A percentile compares a stretch with the other conserved stretches of the same genome.
phyloP scores from a whole-genome alignment of 2,113 vertebrate genomes.

The Chinchilla lanigera region DNA sequence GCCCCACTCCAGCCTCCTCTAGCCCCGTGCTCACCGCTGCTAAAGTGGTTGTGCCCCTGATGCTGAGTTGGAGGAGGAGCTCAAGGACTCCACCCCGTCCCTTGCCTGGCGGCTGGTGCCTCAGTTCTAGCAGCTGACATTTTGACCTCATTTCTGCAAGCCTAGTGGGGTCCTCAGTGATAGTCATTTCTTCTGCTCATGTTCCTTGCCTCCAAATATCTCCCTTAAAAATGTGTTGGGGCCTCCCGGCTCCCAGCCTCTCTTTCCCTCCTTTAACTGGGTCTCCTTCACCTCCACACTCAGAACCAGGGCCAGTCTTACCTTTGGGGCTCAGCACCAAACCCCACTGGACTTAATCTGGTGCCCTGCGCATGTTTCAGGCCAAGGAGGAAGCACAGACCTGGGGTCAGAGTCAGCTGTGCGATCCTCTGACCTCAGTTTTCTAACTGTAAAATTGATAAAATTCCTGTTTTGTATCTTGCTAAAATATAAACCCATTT shows the following conservation, averaged over 20 bases:
- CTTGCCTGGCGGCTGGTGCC: background rate
- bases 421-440: background rate
- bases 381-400: background rate
- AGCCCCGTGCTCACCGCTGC: background rate
- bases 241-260: background rate
- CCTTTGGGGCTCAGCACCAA: background rate
- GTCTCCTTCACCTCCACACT: background rate
- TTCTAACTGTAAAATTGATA: background rate
- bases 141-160: background rate
- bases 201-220: background rate
- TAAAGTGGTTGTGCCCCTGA: background rate
- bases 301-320: background rate
- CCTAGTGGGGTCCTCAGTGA: background rate
- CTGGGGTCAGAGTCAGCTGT: background rate
- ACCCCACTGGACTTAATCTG: background rate
- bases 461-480: background rate
- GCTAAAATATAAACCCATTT: background rate
- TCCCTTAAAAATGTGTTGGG: background rate
- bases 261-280: background rate
- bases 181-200: background rate
- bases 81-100: background rate
- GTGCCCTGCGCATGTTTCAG: background rate
- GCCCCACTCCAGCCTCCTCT: fast-evolving
- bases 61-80: background rate
- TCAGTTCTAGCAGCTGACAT: background rate